Evolutionary conservation across 2,113 vertebrate genomes (phyloP).

Genomic region (Bothrops jararaca): DNA sequence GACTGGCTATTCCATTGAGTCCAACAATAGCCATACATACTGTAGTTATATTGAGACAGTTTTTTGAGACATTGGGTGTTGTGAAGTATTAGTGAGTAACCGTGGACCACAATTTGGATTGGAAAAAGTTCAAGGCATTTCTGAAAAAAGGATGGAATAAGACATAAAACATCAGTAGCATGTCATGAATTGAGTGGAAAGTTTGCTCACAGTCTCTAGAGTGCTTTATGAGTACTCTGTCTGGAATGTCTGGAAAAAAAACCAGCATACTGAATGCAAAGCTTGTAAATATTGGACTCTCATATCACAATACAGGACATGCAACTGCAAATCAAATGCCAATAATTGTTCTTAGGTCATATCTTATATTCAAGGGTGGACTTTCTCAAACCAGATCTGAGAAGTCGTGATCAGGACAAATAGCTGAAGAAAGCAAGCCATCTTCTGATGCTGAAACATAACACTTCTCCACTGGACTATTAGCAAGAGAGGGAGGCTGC

Average conservation of each 20-base stretch:
- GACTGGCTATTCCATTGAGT: not conserved
- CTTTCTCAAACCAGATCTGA: not conserved
- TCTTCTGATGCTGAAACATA: not conserved
- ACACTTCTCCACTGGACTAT: not conserved
- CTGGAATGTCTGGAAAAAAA: not conserved
- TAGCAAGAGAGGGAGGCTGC: not conserved
- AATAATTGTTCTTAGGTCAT: not conserved
- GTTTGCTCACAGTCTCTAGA: not conserved
- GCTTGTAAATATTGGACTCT: not conserved
- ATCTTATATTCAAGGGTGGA: not conserved
- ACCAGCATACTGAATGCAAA: not conserved
- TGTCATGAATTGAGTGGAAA: not conserved
- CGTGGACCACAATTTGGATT: not conserved
- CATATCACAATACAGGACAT: not conserved
- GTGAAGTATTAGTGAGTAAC: not conserved
- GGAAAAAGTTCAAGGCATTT: not conserved
- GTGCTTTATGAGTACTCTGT: not conserved
- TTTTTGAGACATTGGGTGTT: not conserved
- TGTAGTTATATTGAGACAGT: fast-evolving
- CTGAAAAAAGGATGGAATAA: not conserved
- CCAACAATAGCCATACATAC: not conserved
- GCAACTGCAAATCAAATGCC: not conserved
- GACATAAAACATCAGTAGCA: not conserved
- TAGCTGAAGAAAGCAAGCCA: not conserved
- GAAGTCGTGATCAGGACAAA: not conserved